Evolutionary conservation across 2,888 invertebrate species (phyloP).

Genomic region (Crepidodera aurea): DNA sequence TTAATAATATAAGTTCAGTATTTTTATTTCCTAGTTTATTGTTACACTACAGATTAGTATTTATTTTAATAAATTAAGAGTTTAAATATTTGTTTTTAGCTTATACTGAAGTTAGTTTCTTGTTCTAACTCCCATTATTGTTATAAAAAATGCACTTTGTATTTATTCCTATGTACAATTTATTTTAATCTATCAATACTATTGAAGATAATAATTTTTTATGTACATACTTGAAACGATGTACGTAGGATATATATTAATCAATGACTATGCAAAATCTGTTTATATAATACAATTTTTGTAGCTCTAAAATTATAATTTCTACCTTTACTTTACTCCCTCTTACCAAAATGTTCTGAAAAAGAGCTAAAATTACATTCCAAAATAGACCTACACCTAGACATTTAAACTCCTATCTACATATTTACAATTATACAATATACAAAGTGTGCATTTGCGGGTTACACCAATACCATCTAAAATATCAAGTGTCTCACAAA

Average conservation of each 20-base stretch:
- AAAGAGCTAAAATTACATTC: conserved; percentile 2
- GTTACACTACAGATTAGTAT: neutral
- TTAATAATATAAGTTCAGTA: neutral
- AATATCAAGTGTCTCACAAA: conserved; percentile 10
- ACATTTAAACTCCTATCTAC: conserved; percentile 18
- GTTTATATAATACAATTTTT: too few species aligned
- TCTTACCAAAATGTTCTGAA: conserved; percentile 11
- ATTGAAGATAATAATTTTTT: too few species aligned
- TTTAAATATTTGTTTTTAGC: too few species aligned
- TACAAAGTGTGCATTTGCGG: conserved; percentile 31
- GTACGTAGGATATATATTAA: too few species aligned
- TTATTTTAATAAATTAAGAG: neutral
- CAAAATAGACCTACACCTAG: neutral
- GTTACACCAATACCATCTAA: conserved; percentile 31
- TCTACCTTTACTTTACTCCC: conserved; percentile 11
- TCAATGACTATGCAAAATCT: too few species aligned
- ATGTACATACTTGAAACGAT: too few species aligned
- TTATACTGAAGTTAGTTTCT: conserved; percentile 5
- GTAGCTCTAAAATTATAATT: neutral
- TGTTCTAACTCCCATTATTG: neutral
- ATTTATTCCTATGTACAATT: conserved; percentile 4
- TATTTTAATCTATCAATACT: neutral
- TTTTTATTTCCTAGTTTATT: neutral
- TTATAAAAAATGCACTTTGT: conserved; percentile 17
- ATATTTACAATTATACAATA: conserved; percentile 28